Evolutionary conservation across 1,140 invertebrate species (phyloP).

Genomic region (Procambarus clarkii): DNA sequence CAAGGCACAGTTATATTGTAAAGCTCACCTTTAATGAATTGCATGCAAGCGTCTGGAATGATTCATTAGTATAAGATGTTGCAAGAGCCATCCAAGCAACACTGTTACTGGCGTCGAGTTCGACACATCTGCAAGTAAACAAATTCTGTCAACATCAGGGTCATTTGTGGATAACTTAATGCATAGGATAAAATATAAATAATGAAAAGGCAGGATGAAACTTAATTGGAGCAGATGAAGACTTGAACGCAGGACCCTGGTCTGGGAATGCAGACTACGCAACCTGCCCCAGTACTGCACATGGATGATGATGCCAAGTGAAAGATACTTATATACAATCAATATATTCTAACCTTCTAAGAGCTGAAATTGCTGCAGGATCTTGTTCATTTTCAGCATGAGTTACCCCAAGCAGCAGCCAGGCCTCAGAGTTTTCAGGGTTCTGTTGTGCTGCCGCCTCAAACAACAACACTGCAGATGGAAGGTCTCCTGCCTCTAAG

Average conservation of each 20-base stretch:
- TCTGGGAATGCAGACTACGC: too few species aligned
- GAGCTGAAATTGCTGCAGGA: conserved; percentile 76
- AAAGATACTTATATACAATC: too few species aligned
- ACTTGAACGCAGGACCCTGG: too few species aligned
- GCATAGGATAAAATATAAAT: too few species aligned
- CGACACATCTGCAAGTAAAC: conserved; percentile 87
- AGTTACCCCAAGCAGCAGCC: conserved; percentile 88
- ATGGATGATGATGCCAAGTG: too few species aligned
- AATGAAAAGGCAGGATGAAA: too few species aligned
- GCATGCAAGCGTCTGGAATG: conserved; percentile 79
- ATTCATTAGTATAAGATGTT: conserved; percentile 96
- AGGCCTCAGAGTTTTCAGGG: conserved; percentile 87
- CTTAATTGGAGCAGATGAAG: too few species aligned
- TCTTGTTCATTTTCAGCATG: conserved; percentile 95
- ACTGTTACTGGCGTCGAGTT: conserved; percentile 87
- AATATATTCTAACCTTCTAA: conserved; percentile 75
- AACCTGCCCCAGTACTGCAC: too few species aligned
- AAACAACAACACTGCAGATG: conserved; percentile 96
- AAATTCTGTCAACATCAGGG: background rate
- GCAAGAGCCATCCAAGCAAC: conserved; percentile 92
- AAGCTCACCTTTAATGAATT: conserved; percentile 76
- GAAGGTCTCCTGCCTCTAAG: conserved; percentile 90
- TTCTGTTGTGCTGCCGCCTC: conserved; percentile 95
- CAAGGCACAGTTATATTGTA: background rate
- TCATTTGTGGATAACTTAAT: background rate